Evolutionary conservation across 2,113 vertebrate species (phyloP).

Genomic region (Lepidothrix coronata): DNA sequence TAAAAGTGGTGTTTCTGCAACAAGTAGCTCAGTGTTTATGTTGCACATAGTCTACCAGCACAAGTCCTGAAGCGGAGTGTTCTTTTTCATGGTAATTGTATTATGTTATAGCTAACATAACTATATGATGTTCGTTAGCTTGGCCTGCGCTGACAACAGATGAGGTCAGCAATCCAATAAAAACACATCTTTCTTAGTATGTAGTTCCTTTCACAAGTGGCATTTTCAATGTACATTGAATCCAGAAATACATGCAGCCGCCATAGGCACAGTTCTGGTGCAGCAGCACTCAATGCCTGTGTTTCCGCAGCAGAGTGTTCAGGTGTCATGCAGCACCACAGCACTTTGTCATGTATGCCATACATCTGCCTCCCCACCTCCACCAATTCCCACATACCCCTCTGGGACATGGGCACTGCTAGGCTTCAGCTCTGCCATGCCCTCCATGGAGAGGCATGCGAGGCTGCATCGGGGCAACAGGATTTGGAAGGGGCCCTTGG

Average conservation of each 20-base stretch:
- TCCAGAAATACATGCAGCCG: background rate
- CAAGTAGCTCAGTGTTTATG: background rate
- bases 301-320: background rate
- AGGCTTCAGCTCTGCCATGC: background rate
- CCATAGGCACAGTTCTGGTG: background rate
- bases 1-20: background rate
- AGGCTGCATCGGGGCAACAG: background rate
- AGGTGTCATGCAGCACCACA: rapidly evolving
- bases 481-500: background rate
- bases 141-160: background rate
- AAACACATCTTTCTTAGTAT: background rate
- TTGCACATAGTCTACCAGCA: background rate
- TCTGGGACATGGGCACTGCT: background rate
- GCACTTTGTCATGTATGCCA: rapidly evolving
- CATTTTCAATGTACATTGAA: background rate
- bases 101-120: background rate
- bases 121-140: background rate
- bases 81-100: background rate
- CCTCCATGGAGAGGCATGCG: background rate
- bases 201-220: background rate
- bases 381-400: background rate
- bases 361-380: background rate
- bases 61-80: background rate
- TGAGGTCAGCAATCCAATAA: background rate
- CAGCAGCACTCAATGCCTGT: background rate